Conservation (phyloP, 92 coral and sea anemone genomes). For the Scolanthus callimorphus region DNA sequence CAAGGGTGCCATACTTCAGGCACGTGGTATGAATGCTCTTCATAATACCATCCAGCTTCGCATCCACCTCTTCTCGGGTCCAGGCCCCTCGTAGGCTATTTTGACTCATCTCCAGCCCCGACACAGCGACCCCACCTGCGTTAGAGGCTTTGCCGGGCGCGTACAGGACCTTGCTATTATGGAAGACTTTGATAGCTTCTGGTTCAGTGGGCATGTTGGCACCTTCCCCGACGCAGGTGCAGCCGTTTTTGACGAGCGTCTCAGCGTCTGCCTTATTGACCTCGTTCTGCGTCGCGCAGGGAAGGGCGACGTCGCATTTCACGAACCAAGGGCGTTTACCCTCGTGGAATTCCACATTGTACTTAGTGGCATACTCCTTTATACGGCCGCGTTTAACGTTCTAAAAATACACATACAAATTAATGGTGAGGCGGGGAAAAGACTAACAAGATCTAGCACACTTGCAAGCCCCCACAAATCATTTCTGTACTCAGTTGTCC, state of each 20-base stretch:
- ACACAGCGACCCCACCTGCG: slow-evolving; percentile 89
- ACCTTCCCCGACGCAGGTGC: slow-evolving; percentile 72
- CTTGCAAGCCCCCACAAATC: too few species aligned
- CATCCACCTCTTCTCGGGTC: slow-evolving; percentile 70
- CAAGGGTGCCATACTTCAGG: slow-evolving; percentile 47
- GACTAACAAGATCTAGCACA: too few species aligned
- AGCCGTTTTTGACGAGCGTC: slow-evolving; percentile 70
- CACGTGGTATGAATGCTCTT: slow-evolving; percentile 56
- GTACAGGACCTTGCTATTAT: slow-evolving; percentile 49
- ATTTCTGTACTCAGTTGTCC: too few species aligned
- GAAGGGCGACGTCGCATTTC: slow-evolving; percentile 79
- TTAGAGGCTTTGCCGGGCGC: slow-evolving; percentile 88
- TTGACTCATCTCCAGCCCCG: slow-evolving; percentile 91
- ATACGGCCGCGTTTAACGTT: slow-evolving; percentile 84
- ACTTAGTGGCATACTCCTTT: slow-evolving; percentile 70
- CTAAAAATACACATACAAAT: not conserved
- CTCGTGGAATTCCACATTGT: slow-evolving; percentile 64
- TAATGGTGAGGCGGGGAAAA: too few species aligned
- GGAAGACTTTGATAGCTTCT: slow-evolving; percentile 71
- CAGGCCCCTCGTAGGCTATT: slow-evolving; percentile 80
- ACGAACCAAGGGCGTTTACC: slow-evolving; percentile 83
- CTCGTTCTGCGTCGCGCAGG: slow-evolving; percentile 86
- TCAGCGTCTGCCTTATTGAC: slow-evolving; percentile 69
- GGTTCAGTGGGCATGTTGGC: slow-evolving; percentile 89
- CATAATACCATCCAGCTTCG: slow-evolving; percentile 62